These are phyloP conservation scores for Syrista parreyssii DNA, from an alignment of 2,888 invertebrate genomes.

Conservation along the genomic window DNA sequence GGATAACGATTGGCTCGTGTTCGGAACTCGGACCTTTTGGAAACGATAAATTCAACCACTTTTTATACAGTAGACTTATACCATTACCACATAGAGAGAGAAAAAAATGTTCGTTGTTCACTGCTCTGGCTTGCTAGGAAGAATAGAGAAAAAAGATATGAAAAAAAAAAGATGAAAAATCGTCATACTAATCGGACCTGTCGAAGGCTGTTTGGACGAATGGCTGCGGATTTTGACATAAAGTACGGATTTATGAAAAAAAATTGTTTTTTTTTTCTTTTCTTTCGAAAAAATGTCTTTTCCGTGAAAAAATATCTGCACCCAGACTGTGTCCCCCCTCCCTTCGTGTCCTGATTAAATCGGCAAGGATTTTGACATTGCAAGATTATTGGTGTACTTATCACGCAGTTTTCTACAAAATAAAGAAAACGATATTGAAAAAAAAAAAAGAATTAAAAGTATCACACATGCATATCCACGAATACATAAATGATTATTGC, in stretches of 20 bases:
- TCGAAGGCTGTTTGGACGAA: constrained; percentile 43
- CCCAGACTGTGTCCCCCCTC: constrained; percentile 40
- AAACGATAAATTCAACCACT: constrained; percentile 21
- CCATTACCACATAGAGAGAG: constrained; percentile 51
- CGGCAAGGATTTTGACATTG: constrained; percentile 59
- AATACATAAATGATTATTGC: neutral
- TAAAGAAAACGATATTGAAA: constrained; percentile 61
- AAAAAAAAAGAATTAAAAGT: constrained; percentile 31
- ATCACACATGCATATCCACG: neutral
- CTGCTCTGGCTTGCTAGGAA: constrained; percentile 59
- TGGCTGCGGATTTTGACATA: neutral
- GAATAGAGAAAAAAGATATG: constrained; percentile 30
- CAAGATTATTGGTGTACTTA: constrained; percentile 64
- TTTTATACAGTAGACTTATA: constrained; percentile 59
- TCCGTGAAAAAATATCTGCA: neutral
- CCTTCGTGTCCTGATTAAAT: constrained; percentile 32
- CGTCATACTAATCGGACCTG: constrained; percentile 37
- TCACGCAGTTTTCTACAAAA: constrained; percentile 63
- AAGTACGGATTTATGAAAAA: neutral
- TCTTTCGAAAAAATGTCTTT: neutral
- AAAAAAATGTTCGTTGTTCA: constrained; percentile 56
- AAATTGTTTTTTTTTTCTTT: neutral
- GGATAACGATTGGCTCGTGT: constrained; percentile 11
- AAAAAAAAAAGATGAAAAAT: constrained; percentile 30
- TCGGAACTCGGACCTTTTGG: constrained; percentile 21